Conservation (phyloP, 2,113 vertebrate genomes). For the Nipponia nippon region DNA sequence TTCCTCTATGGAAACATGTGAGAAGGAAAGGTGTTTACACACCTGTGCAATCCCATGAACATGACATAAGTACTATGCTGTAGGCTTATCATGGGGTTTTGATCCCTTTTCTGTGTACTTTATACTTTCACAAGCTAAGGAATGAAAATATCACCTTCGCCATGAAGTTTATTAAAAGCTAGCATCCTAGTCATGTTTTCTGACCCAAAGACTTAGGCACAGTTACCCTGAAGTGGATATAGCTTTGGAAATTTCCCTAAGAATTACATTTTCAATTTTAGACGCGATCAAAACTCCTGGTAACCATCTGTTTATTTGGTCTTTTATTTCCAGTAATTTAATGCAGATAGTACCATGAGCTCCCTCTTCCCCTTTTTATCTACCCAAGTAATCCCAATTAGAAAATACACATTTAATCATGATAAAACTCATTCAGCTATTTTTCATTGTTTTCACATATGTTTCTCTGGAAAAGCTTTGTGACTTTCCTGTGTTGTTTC, state of each 20-base stretch:
- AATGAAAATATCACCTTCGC: neutral
- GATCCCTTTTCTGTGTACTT: neutral
- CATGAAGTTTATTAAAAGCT: neutral
- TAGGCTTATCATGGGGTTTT: neutral
- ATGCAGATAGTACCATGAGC: accelerated
- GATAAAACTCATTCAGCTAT: neutral
- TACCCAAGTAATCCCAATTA: neutral
- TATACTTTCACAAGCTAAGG: neutral
- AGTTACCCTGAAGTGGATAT: neutral
- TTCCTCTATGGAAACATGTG: neutral
- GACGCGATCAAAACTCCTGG: neutral
- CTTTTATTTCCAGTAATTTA: neutral
- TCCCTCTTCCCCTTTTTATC: neutral
- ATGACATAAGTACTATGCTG: neutral
- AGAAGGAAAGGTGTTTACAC: neutral
- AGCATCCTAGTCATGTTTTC: neutral
- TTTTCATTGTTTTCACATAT: neutral
- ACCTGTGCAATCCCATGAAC: neutral
- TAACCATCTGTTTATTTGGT: neutral
- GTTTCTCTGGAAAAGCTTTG: neutral
- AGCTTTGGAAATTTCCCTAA: neutral
- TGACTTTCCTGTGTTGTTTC: neutral
- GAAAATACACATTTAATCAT: neutral
- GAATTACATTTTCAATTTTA: neutral
- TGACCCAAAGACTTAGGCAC: neutral